Percentiles rank a stretch among this genome's conserved stretches.
These are phyloP conservation scores for Germaria angustata DNA, from an alignment of 2,888 invertebrate genomes.

Conservation along the genomic window DNA sequence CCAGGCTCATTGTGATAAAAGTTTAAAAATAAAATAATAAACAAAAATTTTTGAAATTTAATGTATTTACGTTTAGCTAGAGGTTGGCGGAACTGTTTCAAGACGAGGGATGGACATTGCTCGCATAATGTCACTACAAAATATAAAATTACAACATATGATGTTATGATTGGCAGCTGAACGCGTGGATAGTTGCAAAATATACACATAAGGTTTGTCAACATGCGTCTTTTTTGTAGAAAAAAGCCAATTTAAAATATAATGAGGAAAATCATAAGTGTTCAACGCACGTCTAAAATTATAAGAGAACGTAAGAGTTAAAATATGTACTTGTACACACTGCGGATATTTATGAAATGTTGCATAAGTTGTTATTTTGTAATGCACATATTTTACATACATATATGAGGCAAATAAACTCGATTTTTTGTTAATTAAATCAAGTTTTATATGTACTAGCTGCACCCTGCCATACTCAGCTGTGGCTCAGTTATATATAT, in stretches of 20 bases:
- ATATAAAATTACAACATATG: conserved; percentile 41
- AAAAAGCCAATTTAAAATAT: conserved; percentile 30
- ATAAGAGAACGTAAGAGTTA: background rate
- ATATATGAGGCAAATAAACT: too few species aligned
- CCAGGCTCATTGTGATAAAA: conserved; percentile 36
- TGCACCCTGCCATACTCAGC: too few species aligned
- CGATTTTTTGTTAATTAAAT: too few species aligned
- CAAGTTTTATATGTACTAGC: too few species aligned
- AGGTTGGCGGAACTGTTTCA: conserved; percentile 38
- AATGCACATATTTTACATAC: too few species aligned
- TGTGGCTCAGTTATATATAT: too few species aligned
- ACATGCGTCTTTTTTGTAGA: background rate
- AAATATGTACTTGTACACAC: background rate
- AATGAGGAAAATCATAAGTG: conserved; percentile 27
- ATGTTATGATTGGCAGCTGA: conserved; percentile 59
- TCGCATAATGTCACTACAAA: conserved; percentile 50
- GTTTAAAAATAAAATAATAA: background rate
- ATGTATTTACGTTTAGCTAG: conserved; percentile 15
- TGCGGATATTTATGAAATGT: background rate
- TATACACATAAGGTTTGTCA: too few species aligned
- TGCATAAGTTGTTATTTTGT: conserved; percentile 14
- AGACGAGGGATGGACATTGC: conserved; percentile 26
- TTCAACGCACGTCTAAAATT: conserved; percentile 17
- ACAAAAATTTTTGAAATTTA: background rate
- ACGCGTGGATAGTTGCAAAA: conserved; percentile 48